These are phyloP conservation scores for Syngnathus typhle DNA, from an alignment of 2,113 vertebrate species.

Conservation along the genomic window DNA sequence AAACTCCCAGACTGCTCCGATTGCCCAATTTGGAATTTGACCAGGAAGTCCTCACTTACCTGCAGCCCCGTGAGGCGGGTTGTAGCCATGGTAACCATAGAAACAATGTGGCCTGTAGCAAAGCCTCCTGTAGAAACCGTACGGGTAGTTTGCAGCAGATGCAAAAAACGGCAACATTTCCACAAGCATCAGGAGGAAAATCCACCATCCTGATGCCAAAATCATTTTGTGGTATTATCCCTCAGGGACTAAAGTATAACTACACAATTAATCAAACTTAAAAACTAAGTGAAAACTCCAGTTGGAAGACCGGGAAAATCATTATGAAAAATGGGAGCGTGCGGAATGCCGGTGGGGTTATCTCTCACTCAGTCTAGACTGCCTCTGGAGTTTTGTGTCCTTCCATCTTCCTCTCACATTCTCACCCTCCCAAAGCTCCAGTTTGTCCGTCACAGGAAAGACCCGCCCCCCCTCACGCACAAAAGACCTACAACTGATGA, in stretches of 20 bases:
- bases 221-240: conserved; percentile 40
- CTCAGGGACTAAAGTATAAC: not conserved
- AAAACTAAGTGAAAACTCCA: not conserved
- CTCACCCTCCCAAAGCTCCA: conserved; percentile 51
- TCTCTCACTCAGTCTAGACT: conserved; percentile 20
- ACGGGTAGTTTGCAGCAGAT: conserved; percentile 52
- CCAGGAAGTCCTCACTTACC: conserved; percentile 65
- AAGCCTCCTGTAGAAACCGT: conserved; percentile 73
- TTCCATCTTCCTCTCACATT: conserved; percentile 34
- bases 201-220: conserved; percentile 14
- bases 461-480: conserved; percentile 42
- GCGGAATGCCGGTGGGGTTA: conserved; percentile 23
- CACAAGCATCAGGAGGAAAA: conserved; percentile 61
- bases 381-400: conserved; percentile 36
- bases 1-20: not conserved
- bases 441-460: conserved; percentile 37
- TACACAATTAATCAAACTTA: conserved; percentile 6
- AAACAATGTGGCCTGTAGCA: conserved; percentile 77
- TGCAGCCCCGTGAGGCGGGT: conserved; percentile 50
- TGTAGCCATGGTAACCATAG: conserved; percentile 62
- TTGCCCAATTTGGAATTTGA: conserved; percentile 2
- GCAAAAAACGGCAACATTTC: conserved; percentile 46
- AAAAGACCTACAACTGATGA: conserved; percentile 9
- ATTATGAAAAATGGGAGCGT: not conserved
- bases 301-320: not conserved